A percentile compares a stretch with the other conserved stretches of the same genome.
Evolutionary conservation across 1,140 invertebrate genomes (phyloP).

Genomic region (Solenopsis fugax): DNA sequence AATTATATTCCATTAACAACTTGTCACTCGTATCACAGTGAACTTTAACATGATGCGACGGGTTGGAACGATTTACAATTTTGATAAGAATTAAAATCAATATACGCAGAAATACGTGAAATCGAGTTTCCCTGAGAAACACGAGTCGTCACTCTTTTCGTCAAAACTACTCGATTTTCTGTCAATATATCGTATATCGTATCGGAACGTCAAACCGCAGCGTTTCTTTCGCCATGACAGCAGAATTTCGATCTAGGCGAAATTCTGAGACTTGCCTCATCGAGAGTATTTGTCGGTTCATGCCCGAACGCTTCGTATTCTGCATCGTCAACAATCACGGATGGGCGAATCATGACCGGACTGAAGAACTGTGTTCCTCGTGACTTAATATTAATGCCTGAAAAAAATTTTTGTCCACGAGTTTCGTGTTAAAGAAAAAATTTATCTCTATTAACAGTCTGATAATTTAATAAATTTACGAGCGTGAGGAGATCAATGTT

Average conservation of each 20-base stretch:
- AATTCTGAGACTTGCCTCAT: background rate
- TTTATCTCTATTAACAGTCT: background rate
- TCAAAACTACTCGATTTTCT: conserved; percentile 7
- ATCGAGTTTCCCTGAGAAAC: background rate
- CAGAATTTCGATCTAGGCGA: conserved; percentile 11
- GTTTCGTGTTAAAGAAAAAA: conserved; percentile 16
- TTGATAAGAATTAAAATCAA: conserved; percentile 19
- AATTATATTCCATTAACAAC: conserved; percentile 29
- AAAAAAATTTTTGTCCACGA: conserved; percentile 65
- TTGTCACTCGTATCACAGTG: background rate
- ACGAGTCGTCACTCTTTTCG: background rate
- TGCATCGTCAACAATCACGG: conserved; percentile 72
- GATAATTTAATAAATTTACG: background rate
- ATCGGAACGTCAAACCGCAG: background rate
- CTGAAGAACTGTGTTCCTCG: conserved; percentile 61
- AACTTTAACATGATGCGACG: conserved; percentile 11
- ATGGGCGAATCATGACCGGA: conserved; percentile 72
- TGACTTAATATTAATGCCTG: conserved; percentile 71
- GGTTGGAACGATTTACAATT: background rate
- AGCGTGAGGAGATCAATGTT: background rate
- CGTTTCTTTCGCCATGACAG: background rate
- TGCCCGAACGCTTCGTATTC: conserved; percentile 52
- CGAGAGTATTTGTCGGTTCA: conserved; percentile 2
- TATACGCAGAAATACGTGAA: background rate
- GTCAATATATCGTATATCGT: conserved; percentile 1